Percentiles rank a stretch among this genome's conserved stretches.
Conservation (phyloP, 2,113 vertebrate genomes). For the Rhinogobius similis region DNA sequence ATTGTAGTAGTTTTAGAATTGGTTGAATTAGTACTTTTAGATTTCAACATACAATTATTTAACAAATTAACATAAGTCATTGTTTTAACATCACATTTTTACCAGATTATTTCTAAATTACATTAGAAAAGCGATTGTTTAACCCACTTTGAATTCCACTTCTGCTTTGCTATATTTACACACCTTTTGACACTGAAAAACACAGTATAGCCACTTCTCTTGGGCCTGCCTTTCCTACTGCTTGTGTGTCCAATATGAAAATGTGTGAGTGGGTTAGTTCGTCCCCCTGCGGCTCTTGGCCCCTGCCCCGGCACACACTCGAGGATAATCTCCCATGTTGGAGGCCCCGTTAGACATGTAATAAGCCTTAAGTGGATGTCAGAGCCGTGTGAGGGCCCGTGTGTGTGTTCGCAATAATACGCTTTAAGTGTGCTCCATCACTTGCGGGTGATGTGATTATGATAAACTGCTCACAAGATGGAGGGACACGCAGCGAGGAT, state of each 20-base stretch:
- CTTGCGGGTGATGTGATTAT: constrained; percentile 69
- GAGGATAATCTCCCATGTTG: constrained; percentile 67
- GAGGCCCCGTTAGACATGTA: constrained; percentile 62
- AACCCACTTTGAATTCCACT: not conserved
- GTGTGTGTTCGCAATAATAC: constrained; percentile 52
- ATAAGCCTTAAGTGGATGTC: constrained; percentile 68
- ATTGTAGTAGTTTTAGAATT: no score
- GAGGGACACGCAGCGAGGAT: constrained; percentile 26
- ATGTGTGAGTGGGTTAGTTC: not conserved
- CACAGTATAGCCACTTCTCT: not conserved
- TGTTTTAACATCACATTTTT: no score
- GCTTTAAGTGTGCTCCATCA: constrained; percentile 70
- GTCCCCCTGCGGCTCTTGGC: constrained; percentile 33
- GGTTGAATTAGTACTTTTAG: not conserved
- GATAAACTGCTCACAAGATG: constrained; percentile 67
- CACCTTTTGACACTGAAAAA: not conserved
- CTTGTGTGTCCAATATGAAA: constrained; percentile 10
- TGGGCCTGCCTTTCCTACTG: not conserved
- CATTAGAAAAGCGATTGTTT: no score
- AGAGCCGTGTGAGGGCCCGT: constrained; percentile 18
- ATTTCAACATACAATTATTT: not conserved
- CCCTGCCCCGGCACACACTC: constrained; percentile 47
- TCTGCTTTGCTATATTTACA: not conserved
- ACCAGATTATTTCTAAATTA: no score
- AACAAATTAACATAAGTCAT: no score